These are phyloP conservation scores for Apodemia zela DNA, from an alignment of 2,888 invertebrate species.

Conservation along the genomic window DNA sequence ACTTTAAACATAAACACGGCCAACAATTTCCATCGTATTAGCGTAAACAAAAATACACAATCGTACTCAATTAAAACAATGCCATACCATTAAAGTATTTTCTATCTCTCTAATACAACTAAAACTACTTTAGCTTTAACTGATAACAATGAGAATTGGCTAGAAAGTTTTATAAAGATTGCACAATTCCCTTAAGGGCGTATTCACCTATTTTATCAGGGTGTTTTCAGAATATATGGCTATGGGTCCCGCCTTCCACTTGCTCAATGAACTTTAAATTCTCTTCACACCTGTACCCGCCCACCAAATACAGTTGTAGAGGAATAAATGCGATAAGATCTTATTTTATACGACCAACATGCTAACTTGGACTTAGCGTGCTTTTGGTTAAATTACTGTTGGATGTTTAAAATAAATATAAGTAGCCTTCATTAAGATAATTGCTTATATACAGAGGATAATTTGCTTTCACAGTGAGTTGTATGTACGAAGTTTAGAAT, in stretches of 20 bases:
- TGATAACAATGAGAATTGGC: slow-evolving; percentile 22
- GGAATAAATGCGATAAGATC: slow-evolving; percentile 58
- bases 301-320: slow-evolving; percentile 71
- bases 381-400: slow-evolving; percentile 11
- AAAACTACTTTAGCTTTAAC: slow-evolving; percentile 6
- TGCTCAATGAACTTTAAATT: slow-evolving; percentile 75
- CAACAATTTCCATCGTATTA: no score
- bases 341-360: slow-evolving; percentile 56
- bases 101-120: background rate
- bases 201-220: slow-evolving; percentile 59
- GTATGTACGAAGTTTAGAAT: no score
- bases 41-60: no score
- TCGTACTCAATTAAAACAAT: no score
- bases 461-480: no score
- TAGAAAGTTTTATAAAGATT: slow-evolving; percentile 44
- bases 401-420: no score
- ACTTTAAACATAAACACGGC: no score
- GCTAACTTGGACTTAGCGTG: slow-evolving; percentile 7
- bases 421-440: no score
- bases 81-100: background rate
- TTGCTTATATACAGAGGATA: no score
- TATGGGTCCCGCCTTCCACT: slow-evolving; percentile 59
- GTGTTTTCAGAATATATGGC: slow-evolving; percentile 64
- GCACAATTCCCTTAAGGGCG: slow-evolving; percentile 41
- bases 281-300: slow-evolving; percentile 67